These are phyloP conservation scores for Picus viridis DNA, from an alignment of 2,797 vertebrate species.

Conservation along the genomic window DNA sequence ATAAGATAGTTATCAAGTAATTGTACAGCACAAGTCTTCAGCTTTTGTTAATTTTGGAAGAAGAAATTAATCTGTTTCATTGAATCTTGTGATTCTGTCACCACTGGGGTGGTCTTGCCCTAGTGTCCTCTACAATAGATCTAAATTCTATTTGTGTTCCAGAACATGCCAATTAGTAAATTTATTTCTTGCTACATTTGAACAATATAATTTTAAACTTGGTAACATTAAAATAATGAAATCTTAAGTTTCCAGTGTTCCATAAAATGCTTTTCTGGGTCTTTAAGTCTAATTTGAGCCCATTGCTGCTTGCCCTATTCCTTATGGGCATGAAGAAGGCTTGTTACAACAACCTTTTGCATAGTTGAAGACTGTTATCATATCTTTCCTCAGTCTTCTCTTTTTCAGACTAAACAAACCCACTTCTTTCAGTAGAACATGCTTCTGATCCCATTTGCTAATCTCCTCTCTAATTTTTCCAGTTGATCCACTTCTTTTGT, in stretches of 20 bases:
- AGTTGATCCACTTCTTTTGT: neutral
- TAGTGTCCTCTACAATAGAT: neutral
- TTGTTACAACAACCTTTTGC: slow-evolving; percentile 42
- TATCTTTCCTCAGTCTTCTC: slow-evolving; percentile 40
- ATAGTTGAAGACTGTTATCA: slow-evolving; percentile 51
- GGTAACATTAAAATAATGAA: neutral
- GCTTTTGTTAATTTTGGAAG: neutral
- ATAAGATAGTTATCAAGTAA: neutral
- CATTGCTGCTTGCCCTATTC: neutral
- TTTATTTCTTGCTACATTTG: neutral
- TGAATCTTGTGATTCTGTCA: neutral
- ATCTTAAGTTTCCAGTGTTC: neutral
- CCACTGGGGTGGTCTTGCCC: neutral
- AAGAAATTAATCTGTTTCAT: neutral
- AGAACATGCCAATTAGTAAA: neutral
- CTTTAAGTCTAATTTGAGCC: neutral
- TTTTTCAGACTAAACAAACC: slow-evolving; percentile 63
- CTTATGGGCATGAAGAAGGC: neutral
- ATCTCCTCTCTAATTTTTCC: neutral
- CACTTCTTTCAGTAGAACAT: neutral
- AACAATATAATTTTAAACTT: neutral
- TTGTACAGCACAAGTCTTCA: neutral
- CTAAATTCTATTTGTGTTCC: neutral
- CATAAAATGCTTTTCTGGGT: neutral
- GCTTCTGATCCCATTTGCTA: neutral